Evolutionary conservation across 2,888 invertebrate species (phyloP).

Genomic region (Drosophila neutralis): DNA sequence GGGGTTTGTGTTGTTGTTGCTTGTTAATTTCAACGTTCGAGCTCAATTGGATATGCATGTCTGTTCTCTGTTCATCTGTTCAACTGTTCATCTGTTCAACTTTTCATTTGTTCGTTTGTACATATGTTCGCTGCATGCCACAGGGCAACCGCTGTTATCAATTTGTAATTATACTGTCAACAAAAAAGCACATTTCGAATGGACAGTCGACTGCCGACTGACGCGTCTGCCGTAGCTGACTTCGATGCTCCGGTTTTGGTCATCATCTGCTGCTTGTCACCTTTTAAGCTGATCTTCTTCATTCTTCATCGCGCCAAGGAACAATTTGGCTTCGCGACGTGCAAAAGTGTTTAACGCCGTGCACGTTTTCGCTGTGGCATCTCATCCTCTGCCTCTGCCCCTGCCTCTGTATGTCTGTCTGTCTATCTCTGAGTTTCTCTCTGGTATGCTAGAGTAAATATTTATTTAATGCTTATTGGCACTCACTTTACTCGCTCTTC

Average conservation of each 20-base stretch:
- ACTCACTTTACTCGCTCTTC: conserved; percentile 61
- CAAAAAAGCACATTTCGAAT: conserved; percentile 56
- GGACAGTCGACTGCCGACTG: conserved; percentile 28
- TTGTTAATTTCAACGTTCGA: conserved; percentile 14
- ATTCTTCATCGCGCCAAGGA: neutral
- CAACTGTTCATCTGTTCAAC: conserved; percentile 30
- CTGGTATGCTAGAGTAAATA: conserved; percentile 59
- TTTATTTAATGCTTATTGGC: conserved; percentile 80
- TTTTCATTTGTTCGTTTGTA: conserved; percentile 40
- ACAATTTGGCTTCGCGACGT: conserved; percentile 42
- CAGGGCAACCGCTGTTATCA: conserved; percentile 49
- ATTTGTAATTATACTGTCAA: conserved; percentile 79
- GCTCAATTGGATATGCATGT: conserved; percentile 35
- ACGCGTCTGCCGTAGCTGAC: conserved; percentile 7
- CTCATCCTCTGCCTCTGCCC: neutral
- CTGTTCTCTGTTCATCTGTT: conserved; percentile 46
- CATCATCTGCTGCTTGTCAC: conserved; percentile 65
- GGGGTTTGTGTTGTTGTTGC: neutral
- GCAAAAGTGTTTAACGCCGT: conserved; percentile 70
- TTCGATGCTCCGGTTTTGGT: conserved; percentile 30
- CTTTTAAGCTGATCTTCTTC: conserved; percentile 12
- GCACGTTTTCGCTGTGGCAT: conserved; percentile 43
- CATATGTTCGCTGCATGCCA: neutral
- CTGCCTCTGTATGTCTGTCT: conserved; percentile 10
- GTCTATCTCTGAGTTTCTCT: conserved; percentile 16